A percentile compares a stretch with the other conserved stretches of the same genome.
These are phyloP conservation scores for Caenorhabditis becei DNA, from an alignment of 2,888 invertebrate genomes.

Conservation along the genomic window DNA sequence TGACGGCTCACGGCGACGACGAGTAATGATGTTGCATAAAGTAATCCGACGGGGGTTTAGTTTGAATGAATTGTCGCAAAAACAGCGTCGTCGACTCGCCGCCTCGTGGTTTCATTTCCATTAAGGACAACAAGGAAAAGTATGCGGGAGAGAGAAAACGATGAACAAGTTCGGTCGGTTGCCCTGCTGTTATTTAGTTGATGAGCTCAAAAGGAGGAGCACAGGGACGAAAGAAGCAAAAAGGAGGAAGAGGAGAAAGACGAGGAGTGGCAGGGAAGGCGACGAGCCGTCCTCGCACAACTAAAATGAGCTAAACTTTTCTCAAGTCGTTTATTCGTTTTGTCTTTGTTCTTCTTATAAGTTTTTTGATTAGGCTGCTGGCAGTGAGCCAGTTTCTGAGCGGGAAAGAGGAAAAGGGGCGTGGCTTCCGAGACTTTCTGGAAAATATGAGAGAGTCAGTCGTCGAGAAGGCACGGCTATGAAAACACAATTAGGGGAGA, in stretches of 20 bases:
- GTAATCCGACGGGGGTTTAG: constrained; percentile 49
- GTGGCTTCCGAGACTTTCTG: background rate
- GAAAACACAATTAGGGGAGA: constrained; percentile 11
- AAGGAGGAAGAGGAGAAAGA: constrained; percentile 5
- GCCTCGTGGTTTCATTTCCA: constrained; percentile 24
- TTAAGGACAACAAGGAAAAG: constrained; percentile 9
- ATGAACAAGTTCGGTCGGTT: constrained; percentile 15
- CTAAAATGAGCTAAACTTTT: constrained; percentile 53
- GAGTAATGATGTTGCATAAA: constrained; percentile 60
- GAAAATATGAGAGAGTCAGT: constrained; percentile 4
- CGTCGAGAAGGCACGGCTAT: constrained; percentile 10
- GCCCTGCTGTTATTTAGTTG: constrained; percentile 43
- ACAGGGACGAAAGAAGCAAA: constrained; percentile 14
- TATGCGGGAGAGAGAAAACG: background rate
- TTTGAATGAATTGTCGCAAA: constrained; percentile 21
- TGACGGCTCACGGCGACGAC: constrained; percentile 15
- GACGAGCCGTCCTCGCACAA: constrained; percentile 12
- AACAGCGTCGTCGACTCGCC: constrained; percentile 20
- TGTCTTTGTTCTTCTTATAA: constrained; percentile 29
- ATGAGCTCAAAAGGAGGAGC: constrained; percentile 43
- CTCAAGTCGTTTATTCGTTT: constrained; percentile 54
- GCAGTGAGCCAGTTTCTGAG: background rate
- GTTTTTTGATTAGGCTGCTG: constrained; percentile 34
- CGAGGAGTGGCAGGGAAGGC: constrained; percentile 4
- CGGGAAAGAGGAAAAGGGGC: constrained; percentile 2